Conservation (phyloP, 2,888 invertebrate genomes). For the Pheosia tremula region DNA sequence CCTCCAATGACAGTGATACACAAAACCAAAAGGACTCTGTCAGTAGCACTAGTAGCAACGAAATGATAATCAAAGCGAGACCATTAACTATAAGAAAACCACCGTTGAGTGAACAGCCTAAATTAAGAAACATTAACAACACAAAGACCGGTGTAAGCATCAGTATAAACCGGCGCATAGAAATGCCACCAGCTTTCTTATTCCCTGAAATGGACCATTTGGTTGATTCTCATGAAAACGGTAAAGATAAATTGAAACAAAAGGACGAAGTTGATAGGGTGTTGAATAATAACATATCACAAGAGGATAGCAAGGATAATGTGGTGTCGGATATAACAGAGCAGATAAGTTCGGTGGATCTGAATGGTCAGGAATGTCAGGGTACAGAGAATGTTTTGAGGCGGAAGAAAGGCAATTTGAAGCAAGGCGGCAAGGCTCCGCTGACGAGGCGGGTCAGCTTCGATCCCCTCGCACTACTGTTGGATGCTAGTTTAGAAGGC, state of each 20-base stretch:
- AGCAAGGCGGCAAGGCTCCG: conserved; percentile 89
- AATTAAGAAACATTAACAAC: conserved; percentile 86
- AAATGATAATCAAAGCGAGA: conserved; percentile 89
- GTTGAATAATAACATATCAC: conserved; percentile 62
- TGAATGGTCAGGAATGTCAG: conserved; percentile 83
- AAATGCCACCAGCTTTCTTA: conserved; percentile 92
- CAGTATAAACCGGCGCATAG: conserved; percentile 89
- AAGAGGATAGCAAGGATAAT: conserved; percentile 73
- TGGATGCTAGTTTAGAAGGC: conserved; percentile 99
- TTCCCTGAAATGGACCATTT: conserved; percentile 90
- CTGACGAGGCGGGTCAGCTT: conserved; percentile 95
- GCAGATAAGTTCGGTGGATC: conserved; percentile 78
- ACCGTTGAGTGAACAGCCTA: conserved; percentile 91
- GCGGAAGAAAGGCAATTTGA: conserved; percentile 92
- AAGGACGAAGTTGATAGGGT: conserved; percentile 78
- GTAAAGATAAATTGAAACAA: conserved; percentile 64
- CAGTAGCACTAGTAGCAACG: conserved; percentile 65
- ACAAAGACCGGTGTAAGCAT: conserved; percentile 86
- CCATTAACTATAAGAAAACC: conserved; percentile 93
- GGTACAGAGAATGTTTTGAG: conserved; percentile 84
- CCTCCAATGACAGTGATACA: conserved; percentile 62
- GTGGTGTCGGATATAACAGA: conserved; percentile 76
- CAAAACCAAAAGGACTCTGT: conserved; percentile 75
- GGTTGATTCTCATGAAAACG: conserved; percentile 77
- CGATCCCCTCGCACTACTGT: conserved; percentile 96